Evolutionary conservation across 2,113 vertebrate genomes (phyloP).

Genomic region (Cryptomyrus ogoouensis): DNA sequence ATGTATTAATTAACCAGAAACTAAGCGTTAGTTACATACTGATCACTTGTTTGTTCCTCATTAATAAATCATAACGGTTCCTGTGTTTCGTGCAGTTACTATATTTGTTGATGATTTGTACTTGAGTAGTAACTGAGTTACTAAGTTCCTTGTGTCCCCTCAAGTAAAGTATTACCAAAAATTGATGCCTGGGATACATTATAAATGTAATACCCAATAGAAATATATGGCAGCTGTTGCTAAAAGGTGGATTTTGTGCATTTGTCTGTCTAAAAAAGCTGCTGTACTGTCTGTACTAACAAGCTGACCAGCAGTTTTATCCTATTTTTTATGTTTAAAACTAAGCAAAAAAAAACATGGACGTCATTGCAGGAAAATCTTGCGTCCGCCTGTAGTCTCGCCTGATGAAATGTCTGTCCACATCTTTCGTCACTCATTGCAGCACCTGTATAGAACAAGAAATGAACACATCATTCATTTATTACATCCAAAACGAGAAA

Average conservation of each 20-base stretch:
- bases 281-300: constrained; percentile 20
- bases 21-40: background rate
- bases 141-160: background rate
- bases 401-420: background rate
- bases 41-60: background rate
- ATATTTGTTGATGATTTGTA: background rate
- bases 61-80: background rate
- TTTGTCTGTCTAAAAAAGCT: background rate
- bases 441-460: background rate
- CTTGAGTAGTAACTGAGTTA: background rate
- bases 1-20: background rate
- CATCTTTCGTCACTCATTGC: background rate
- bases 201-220: background rate
- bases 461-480: constrained; percentile 1
- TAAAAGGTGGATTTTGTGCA: background rate
- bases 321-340: constrained; percentile 9
- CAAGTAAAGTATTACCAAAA: background rate
- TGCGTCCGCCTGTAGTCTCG: background rate
- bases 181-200: background rate
- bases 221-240: background rate
- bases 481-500: background rate
- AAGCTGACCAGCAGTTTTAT: constrained; percentile 23
- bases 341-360: background rate
- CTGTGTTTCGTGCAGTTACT: background rate
- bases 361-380: constrained; percentile 20